These are phyloP conservation scores for Poecilia gillii DNA, from an alignment of 2,797 vertebrate species.

Conservation along the genomic window DNA sequence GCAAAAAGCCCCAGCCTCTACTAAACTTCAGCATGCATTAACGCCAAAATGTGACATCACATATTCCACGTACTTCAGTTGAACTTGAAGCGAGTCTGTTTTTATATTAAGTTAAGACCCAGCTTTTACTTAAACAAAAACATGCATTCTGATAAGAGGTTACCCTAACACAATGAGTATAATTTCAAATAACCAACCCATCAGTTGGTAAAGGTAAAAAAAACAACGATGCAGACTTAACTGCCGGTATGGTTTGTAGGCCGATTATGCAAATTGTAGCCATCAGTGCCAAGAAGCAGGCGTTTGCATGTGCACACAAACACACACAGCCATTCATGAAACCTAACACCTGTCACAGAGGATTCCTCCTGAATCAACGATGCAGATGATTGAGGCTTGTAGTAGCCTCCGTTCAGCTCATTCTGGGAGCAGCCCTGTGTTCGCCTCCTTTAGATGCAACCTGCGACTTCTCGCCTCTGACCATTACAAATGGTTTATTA, in stretches of 20 bases:
- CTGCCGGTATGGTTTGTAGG: constrained; percentile 26
- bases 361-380: constrained; percentile 45
- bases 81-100: neutral
- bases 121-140: neutral
- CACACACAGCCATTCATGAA: constrained; percentile 55
- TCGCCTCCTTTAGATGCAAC: constrained; percentile 6
- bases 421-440: neutral
- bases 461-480: neutral
- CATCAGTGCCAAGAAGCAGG: constrained; percentile 38
- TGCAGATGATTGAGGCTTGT: constrained; percentile 24
- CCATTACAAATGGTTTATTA: neutral
- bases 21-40: neutral
- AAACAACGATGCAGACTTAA: constrained; percentile 3
- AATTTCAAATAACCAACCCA: neutral
- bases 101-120: neutral
- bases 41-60: neutral
- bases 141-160: neutral
- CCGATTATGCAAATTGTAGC: constrained; percentile 65
- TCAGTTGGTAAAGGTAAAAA: neutral
- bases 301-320: constrained; percentile 26
- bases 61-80: neutral
- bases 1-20: neutral
- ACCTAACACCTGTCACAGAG: constrained; percentile 48
- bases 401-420: constrained; percentile 3
- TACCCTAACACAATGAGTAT: neutral